A percentile compares a stretch with the other conserved stretches of the same genome.
These are phyloP conservation scores for Sycophaga agraensis DNA, from an alignment of 1,140 invertebrate species.

Conservation along the genomic window DNA sequence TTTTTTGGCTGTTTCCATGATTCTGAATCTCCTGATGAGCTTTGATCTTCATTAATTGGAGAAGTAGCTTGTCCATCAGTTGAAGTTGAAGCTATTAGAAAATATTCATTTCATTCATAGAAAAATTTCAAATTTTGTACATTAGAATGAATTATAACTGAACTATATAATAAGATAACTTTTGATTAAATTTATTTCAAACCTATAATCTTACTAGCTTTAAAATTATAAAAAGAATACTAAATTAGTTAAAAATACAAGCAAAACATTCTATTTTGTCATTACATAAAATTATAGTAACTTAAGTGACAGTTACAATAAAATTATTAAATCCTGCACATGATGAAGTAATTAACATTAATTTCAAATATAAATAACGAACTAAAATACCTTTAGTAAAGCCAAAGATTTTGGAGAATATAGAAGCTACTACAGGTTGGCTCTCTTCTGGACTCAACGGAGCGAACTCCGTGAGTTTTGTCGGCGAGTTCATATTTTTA, in stretches of 20 bases:
- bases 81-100: conserved; percentile 6
- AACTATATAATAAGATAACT: too few relatives aligned
- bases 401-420: conserved; percentile 65
- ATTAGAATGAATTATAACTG: too few relatives aligned
- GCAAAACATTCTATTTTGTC: too few relatives aligned
- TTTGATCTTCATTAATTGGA: conserved; percentile 46
- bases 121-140: too few relatives aligned
- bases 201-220: too few relatives aligned
- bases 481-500: conserved; percentile 68
- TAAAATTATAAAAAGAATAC: too few relatives aligned
- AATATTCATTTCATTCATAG: too few relatives aligned
- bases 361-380: not conserved
- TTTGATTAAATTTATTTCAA: too few relatives aligned
- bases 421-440: conserved; percentile 60
- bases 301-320: too few relatives aligned
- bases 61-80: conserved; percentile 28
- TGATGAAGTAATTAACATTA: not conserved
- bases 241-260: too few relatives aligned
- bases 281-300: too few relatives aligned
- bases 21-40: conserved; percentile 47
- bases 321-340: too few relatives aligned
- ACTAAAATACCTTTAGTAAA: conserved; percentile 52
- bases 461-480: conserved; percentile 75
- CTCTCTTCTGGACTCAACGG: conserved; percentile 68
- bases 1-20: conserved; percentile 45